Base-by-base conservation (phyloP, 2,113 vertebrate species). In the Actenoides hombroni region DNA sequence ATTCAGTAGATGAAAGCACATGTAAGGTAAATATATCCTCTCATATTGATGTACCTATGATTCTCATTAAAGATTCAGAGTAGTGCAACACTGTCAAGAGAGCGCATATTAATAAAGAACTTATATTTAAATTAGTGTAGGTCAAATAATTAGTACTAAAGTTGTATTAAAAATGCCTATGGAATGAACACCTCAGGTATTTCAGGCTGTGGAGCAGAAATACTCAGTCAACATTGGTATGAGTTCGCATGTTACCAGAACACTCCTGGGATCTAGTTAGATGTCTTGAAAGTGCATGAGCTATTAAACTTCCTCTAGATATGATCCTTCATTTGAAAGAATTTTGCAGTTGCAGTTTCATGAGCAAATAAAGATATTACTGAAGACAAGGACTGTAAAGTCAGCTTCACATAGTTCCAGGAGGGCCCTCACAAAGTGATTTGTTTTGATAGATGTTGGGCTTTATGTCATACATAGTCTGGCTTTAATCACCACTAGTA, bases 211-310 rank as follows among this genome's bases (percentile, higher is more conserved):
- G 44, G 28, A 61, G 9, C 15, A 78, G 44, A 83, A 83, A 44
- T 29, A 77, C 6, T 46, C 18, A 28, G 2, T 24, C 5, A 71
- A 11, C 1, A 0, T 13, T 57, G 12, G 9, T 31, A 21, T 9
- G 49, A 73, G 9, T 24, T 80, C 46, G 3, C 5, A 14, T 65
- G 29, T 26, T 61, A 42, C 9, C 25, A 63, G 53, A 93, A 48
- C 10, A 54, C 2, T 17, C 15, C 44, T 51, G 48, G 40, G 73
- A 74, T 31, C 13, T 76, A 49, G 26, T 17, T 10, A 74, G 57
- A 21, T 61, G 21, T 67, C 39, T 31, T 57, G 6, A 77, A 89
- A 48, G 10, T 7, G 33, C 29, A 7, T 35, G 35, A 57, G 35
- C 23, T 90, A 2, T 31, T 20, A 2, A 35, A 19, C 48, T 60